phyloP scores from a whole-genome alignment of 2,888 invertebrate species.

The Tachina fera region DNA sequence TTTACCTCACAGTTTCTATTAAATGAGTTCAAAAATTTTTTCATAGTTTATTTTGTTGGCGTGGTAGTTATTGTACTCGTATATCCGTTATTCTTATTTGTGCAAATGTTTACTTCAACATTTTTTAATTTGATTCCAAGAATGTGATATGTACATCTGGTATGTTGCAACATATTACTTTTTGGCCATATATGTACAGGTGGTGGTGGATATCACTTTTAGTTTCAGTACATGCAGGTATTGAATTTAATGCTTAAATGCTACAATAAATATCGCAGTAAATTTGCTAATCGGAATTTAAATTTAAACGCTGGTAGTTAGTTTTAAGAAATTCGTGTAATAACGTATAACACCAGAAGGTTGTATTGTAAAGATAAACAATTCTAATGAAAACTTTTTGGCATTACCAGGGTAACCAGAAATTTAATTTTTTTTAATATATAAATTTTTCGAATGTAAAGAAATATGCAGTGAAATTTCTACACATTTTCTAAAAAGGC shows the following conservation, averaged over 20 bases:
- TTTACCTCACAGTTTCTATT: not conserved
- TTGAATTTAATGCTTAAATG: slow-evolving; percentile 56
- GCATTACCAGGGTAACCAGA: not conserved
- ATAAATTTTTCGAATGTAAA: too few relatives aligned
- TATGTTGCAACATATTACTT: slow-evolving; percentile 42
- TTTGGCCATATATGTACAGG: slow-evolving; percentile 27
- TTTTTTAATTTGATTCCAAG: slow-evolving; percentile 8
- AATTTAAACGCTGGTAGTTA: not conserved
- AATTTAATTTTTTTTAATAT: too few relatives aligned
- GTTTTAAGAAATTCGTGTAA: not conserved
- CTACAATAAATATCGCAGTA: slow-evolving; percentile 42
- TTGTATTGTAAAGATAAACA: not conserved
- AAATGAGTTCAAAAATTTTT: slow-evolving; percentile 54
- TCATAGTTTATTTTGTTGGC: not conserved
- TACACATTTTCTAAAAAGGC: too few relatives aligned
- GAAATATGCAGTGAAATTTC: too few relatives aligned
- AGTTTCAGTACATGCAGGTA: slow-evolving; percentile 29
- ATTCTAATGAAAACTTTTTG: not conserved
- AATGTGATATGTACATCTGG: slow-evolving; percentile 13
- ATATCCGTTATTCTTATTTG: slow-evolving; percentile 45
- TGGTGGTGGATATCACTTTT: not conserved
- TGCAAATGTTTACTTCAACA: slow-evolving; percentile 10
- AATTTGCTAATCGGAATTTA: slow-evolving; percentile 32
- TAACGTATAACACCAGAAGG: not conserved
- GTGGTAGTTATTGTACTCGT: not conserved